Evolutionary conservation across 1,140 invertebrate species (phyloP).

Genomic region (Drosophila elegans): DNA sequence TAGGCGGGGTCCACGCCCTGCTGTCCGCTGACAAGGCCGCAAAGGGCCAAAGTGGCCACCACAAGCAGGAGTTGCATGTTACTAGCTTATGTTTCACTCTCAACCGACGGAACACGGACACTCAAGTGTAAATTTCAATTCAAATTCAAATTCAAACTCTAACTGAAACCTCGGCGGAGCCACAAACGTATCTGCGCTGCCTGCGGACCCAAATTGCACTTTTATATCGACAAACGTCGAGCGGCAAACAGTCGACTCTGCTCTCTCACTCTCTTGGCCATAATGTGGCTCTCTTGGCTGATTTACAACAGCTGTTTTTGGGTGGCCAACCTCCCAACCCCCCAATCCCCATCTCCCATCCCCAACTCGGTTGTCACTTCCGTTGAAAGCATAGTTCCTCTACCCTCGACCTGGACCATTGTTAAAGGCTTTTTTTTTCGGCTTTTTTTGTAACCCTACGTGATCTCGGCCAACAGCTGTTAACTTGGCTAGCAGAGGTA

Average conservation of each 20-base stretch:
- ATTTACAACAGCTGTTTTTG: constrained; percentile 77
- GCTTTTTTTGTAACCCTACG: constrained; percentile 33
- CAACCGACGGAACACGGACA: constrained; percentile 10
- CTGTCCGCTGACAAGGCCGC: constrained; percentile 55
- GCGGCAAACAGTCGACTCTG: constrained; percentile 17
- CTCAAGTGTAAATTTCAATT: constrained; percentile 4
- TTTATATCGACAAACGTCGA: constrained; percentile 64
- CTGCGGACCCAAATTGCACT: constrained; percentile 76
- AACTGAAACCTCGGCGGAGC: constrained; percentile 59
- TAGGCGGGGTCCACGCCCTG: constrained; percentile 82
- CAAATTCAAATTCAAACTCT: neutral
- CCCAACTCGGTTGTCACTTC: constrained; percentile 55
- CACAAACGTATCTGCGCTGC: constrained; percentile 70
- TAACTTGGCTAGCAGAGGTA: constrained; percentile 20
- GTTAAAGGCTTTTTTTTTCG: constrained; percentile 14
- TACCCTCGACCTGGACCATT: constrained; percentile 69
- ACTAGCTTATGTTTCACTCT: constrained; percentile 6
- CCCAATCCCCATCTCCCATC: neutral
- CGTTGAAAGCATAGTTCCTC: constrained; percentile 51
- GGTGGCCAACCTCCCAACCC: constrained; percentile 1
- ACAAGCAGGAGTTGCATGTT: constrained; percentile 69
- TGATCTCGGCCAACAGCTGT: constrained; percentile 41
- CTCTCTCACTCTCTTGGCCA: constrained; percentile 30
- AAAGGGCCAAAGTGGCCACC: constrained; percentile 70
- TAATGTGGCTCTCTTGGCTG: constrained; percentile 63